Percentiles rank a stretch among this genome's conserved stretches.
Conservation (phyloP, 2,113 vertebrate genomes). For the Synchiropus splendidus region DNA sequence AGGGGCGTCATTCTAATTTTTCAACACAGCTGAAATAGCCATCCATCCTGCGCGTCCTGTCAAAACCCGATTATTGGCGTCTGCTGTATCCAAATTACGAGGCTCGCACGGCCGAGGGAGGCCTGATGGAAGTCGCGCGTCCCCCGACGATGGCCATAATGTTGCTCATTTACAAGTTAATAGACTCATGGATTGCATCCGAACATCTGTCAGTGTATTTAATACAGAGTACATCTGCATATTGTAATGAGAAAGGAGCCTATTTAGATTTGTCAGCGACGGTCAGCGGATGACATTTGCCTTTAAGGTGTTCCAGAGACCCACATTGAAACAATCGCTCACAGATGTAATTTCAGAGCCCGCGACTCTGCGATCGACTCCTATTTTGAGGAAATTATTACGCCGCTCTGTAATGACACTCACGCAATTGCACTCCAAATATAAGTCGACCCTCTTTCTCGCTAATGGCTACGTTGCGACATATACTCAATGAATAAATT, state of each 20-base stretch:
- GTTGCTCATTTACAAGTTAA: slow-evolving; percentile 34
- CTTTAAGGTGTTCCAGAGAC: too few relatives aligned
- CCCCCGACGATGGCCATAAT: slow-evolving; percentile 17
- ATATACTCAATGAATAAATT: too few relatives aligned
- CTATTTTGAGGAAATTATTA: too few relatives aligned
- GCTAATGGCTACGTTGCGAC: too few relatives aligned
- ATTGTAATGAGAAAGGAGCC: slow-evolving; percentile 24
- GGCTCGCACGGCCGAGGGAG: not conserved
- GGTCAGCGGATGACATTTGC: not conserved
- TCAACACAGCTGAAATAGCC: slow-evolving; percentile 9
- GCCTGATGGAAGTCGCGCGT: slow-evolving; percentile 1
- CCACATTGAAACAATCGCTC: too few relatives aligned
- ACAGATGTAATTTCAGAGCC: too few relatives aligned
- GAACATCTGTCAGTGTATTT: slow-evolving; percentile 34
- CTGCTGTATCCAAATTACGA: slow-evolving; percentile 4
- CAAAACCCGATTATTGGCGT: slow-evolving; percentile 1
- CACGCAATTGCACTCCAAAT: too few relatives aligned
- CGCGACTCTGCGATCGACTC: too few relatives aligned
- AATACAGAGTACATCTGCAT: slow-evolving; percentile 26
- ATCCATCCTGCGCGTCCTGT: slow-evolving; percentile 4
- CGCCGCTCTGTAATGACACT: too few relatives aligned
- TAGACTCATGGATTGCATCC: slow-evolving; percentile 19
- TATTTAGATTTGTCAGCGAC: slow-evolving; percentile 3
- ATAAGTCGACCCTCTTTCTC: too few relatives aligned
- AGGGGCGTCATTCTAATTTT: slow-evolving; percentile 18